Evolutionary conservation across 37 sponge, comb jelly and placozoan genomes (phyloP).

Genomic region (Ephydatia muelleri): DNA sequence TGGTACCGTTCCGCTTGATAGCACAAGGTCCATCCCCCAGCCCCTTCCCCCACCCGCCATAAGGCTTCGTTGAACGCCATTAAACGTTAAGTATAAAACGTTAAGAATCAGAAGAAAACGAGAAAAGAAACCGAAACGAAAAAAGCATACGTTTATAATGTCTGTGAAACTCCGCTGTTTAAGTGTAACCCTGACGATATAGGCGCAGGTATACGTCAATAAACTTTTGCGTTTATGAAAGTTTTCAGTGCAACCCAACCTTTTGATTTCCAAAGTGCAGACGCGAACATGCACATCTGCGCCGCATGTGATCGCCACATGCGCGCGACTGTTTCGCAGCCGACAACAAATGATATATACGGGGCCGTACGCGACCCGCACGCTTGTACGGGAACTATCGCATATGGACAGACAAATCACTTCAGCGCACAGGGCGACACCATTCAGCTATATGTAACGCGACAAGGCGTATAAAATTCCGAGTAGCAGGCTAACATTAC

Average conservation of each 20-base stretch:
- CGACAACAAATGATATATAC: not conserved
- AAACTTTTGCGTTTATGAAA: not conserved
- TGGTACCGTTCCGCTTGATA: not conserved
- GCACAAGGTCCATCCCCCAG: not conserved
- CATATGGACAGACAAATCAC: not conserved
- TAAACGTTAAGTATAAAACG: too few relatives aligned
- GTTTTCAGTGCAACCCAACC: not conserved
- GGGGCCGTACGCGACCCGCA: too few relatives aligned
- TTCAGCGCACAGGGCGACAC: not conserved
- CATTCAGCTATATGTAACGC: not conserved
- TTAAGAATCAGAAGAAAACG: too few relatives aligned
- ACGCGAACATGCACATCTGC: not conserved
- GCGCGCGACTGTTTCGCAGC: too few relatives aligned
- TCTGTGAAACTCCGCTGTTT: too few relatives aligned
- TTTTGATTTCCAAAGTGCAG: slow-evolving; percentile 1
- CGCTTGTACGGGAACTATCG: too few relatives aligned
- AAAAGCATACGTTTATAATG: too few relatives aligned
- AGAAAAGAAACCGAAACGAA: too few relatives aligned
- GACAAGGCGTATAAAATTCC: not conserved
- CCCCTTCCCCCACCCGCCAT: not conserved
- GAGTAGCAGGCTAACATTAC: not conserved
- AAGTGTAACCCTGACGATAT: too few relatives aligned
- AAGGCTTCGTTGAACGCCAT: too few relatives aligned
- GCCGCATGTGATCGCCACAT: not conserved
- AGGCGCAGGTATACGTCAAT: not conserved